Percentiles rank a stretch among this genome's conserved stretches.
Conservation (phyloP, 2,888 invertebrate genomes). For the Himalopsyche anomala region DNA sequence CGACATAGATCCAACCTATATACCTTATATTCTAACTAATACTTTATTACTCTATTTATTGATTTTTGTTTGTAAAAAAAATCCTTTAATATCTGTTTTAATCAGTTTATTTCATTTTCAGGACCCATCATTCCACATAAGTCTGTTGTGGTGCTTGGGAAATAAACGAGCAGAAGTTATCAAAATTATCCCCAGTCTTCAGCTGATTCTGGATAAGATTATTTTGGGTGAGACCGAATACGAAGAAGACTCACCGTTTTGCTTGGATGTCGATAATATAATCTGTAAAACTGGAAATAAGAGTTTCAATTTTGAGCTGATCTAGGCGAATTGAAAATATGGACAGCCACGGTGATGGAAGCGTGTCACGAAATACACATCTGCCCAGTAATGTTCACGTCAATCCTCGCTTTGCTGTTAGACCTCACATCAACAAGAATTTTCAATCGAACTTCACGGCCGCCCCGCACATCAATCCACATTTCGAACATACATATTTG, state of each 20-base stretch:
- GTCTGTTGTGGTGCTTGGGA: slow-evolving; percentile 88
- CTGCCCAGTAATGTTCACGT: slow-evolving; percentile 52
- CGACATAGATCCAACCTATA: too few relatives aligned
- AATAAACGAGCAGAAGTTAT: slow-evolving; percentile 77
- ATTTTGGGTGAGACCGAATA: slow-evolving; percentile 61
- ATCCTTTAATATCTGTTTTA: too few relatives aligned
- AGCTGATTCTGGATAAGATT: slow-evolving; percentile 71
- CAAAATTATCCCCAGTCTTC: slow-evolving; percentile 74
- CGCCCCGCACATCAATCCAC: slow-evolving; percentile 71
- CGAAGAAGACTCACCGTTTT: slow-evolving; percentile 70
- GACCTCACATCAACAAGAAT: slow-evolving; percentile 48
- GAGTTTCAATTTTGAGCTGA: slow-evolving; percentile 76
- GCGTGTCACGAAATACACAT: background rate
- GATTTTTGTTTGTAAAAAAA: too few relatives aligned
- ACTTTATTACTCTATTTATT: too few relatives aligned
- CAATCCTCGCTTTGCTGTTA: slow-evolving; percentile 59
- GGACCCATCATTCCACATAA: slow-evolving; percentile 91
- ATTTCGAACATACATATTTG: slow-evolving; percentile 69
- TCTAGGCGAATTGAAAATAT: slow-evolving; percentile 43
- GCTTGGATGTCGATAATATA: slow-evolving; percentile 76
- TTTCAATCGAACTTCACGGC: background rate
- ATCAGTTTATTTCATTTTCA: slow-evolving; percentile 70
- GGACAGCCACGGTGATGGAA: background rate
- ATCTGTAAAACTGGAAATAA: slow-evolving; percentile 88
- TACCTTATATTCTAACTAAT: too few relatives aligned